These are phyloP conservation scores for Machaerirhynchus nigripectus DNA, from an alignment of 2,113 vertebrate species.

Conservation along the genomic window DNA sequence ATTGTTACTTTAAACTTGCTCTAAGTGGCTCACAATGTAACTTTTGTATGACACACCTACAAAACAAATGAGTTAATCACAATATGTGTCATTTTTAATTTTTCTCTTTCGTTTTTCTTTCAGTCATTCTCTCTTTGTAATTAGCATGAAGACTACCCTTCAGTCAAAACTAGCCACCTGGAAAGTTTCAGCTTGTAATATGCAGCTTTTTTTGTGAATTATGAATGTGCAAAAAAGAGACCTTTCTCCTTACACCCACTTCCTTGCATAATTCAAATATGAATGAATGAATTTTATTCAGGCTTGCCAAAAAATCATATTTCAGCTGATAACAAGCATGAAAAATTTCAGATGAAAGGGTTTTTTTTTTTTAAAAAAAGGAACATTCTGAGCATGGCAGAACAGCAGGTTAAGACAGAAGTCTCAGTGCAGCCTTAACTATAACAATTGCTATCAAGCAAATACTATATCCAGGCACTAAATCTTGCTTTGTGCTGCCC, in stretches of 20 bases:
- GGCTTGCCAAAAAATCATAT: background rate
- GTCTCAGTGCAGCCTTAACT: conserved; percentile 26
- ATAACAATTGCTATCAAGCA: conserved; percentile 28
- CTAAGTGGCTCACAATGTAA: conserved; percentile 54
- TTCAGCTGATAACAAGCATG: conserved; percentile 48
- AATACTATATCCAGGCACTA: conserved; percentile 31
- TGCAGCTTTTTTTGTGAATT: conserved; percentile 45
- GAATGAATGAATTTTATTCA: conserved; percentile 60
- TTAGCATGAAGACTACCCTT: conserved; percentile 53
- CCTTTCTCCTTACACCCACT: conserved; percentile 25
- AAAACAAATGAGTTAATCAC: conserved; percentile 67
- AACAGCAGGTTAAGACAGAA: conserved; percentile 26
- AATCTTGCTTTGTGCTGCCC: conserved; percentile 48
- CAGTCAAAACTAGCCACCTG: conserved; percentile 67
- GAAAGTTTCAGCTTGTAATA: conserved; percentile 65
- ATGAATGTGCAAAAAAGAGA: conserved; percentile 46
- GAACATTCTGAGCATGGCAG: background rate
- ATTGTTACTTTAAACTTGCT: conserved; percentile 53
- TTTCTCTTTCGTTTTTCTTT: conserved; percentile 52
- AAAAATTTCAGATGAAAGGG: conserved; percentile 39
- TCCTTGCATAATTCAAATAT: conserved; percentile 45
- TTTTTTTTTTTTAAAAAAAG: background rate
- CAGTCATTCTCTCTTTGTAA: conserved; percentile 49
- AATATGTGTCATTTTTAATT: conserved; percentile 54
- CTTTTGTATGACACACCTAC: conserved; percentile 47